Percentiles rank a stretch among this genome's conserved stretches.
Evolutionary conservation across 92 coral and sea anemone species (phyloP).

Genomic region (Palythoa heliodiscus): DNA sequence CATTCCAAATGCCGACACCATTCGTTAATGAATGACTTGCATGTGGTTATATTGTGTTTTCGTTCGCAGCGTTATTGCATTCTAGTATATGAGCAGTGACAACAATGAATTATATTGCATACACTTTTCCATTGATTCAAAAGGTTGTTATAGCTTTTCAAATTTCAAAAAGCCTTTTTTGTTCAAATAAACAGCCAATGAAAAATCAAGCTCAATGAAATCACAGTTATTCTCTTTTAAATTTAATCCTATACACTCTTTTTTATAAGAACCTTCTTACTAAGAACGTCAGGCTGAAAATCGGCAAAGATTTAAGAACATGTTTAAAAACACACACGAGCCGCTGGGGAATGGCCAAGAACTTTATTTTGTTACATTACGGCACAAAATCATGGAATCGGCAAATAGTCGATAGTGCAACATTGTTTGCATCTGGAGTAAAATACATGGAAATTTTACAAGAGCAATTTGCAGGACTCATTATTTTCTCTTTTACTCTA

Average conservation of each 20-base stretch:
- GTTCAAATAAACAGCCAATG: neutral
- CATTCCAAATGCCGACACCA: slow-evolving; percentile 18
- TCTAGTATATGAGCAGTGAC: neutral
- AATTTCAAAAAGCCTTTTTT: neutral
- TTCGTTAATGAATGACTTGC: slow-evolving; percentile 14
- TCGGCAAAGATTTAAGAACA: no score
- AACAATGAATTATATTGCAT: neutral
- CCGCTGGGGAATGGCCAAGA: no score
- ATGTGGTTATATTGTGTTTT: neutral
- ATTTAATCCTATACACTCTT: neutral
- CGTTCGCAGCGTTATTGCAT: slow-evolving; percentile 28
- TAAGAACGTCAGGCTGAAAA: no score
- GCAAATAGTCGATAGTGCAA: no score
- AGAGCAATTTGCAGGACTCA: no score
- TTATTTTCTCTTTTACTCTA: no score
- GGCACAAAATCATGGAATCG: no score
- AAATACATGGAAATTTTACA: no score
- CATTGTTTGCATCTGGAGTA: no score
- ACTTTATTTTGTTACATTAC: no score
- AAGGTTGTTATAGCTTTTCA: neutral
- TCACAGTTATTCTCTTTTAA: neutral
- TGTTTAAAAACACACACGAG: no score
- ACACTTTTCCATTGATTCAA: neutral
- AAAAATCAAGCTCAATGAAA: neutral
- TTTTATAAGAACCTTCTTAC: no score